These are phyloP conservation scores for Helicoverpa zea DNA, from an alignment of 1,140 invertebrate genomes.

Conservation along the genomic window DNA sequence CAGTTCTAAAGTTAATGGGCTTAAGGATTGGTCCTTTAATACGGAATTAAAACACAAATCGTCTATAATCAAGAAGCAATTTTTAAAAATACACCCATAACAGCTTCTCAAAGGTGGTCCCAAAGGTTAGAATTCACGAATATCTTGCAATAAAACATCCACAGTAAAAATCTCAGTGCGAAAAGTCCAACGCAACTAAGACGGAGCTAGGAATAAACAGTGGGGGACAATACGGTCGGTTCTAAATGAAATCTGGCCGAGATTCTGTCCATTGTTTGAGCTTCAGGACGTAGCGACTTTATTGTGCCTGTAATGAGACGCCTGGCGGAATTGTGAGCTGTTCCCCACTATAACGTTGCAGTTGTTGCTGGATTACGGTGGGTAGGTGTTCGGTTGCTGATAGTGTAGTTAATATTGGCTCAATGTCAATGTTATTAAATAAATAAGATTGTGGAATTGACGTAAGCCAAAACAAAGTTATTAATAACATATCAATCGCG, in stretches of 20 bases:
- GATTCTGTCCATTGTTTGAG: slow-evolving; percentile 48
- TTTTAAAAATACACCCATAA: no score
- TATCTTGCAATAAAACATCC: not conserved
- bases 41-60: no score
- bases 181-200: slow-evolving; percentile 25
- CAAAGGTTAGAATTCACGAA: no score
- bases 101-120: no score
- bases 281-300: slow-evolving; percentile 38
- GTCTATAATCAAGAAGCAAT: no score
- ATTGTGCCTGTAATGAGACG: slow-evolving; percentile 48
- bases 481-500: no score
- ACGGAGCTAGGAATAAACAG: slow-evolving; percentile 32
- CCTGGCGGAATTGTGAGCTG: slow-evolving; percentile 30
- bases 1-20: slow-evolving; percentile 8
- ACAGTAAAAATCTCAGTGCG: not conserved
- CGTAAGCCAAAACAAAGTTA: no score
- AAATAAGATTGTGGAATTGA: no score
- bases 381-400: not conserved
- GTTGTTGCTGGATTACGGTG: slow-evolving; percentile 5
- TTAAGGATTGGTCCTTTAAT: no score
- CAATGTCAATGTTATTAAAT: no score
- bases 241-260: slow-evolving; percentile 45
- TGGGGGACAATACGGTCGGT: slow-evolving; percentile 24
- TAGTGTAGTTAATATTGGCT: not conserved
- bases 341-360: slow-evolving; percentile 29